Evolutionary conservation across 2,888 invertebrate species (phyloP).

Genomic region (Mythimna pallens): DNA sequence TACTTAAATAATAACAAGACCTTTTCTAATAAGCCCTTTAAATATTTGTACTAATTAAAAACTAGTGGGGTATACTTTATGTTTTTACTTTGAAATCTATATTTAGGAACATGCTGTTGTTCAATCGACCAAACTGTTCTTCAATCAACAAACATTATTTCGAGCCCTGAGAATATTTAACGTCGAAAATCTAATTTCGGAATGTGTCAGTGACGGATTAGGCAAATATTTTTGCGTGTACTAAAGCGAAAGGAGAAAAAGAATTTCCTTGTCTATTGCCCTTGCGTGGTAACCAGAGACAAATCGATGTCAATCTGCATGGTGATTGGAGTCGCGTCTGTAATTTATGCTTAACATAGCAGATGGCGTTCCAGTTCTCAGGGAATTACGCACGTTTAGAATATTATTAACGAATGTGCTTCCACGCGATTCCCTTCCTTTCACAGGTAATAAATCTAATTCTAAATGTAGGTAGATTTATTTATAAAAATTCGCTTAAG

Average conservation of each 20-base stretch:
- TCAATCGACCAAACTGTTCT: constrained; percentile 3
- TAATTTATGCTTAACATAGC: constrained; percentile 49
- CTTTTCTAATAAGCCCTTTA: too few species aligned
- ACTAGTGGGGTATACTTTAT: too few species aligned
- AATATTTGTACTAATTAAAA: too few species aligned
- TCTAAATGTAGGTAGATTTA: constrained; percentile 47
- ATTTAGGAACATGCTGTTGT: too few species aligned
- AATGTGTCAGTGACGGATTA: constrained; percentile 26
- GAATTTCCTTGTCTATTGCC: constrained; percentile 5
- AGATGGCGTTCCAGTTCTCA: constrained; percentile 62
- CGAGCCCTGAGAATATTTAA: constrained; percentile 26
- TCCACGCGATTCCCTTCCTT: constrained; percentile 31
- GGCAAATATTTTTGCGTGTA: not conserved
- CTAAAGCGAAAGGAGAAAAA: constrained; percentile 10
- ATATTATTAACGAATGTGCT: constrained; percentile 45
- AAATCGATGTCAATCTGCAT: constrained; percentile 55
- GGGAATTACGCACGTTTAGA: constrained; percentile 48
- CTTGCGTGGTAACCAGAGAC: constrained; percentile 28
- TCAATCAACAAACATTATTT: not conserved
- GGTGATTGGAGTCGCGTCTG: constrained; percentile 36
- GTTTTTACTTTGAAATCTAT: too few species aligned
- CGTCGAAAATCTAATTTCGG: constrained; percentile 3
- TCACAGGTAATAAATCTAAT: constrained; percentile 49
- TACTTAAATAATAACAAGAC: too few species aligned
- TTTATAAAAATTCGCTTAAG: constrained; percentile 26